These are phyloP conservation scores for Chaetogeoica ovagalla DNA, from an alignment of 2,888 invertebrate genomes.

Conservation along the genomic window DNA sequence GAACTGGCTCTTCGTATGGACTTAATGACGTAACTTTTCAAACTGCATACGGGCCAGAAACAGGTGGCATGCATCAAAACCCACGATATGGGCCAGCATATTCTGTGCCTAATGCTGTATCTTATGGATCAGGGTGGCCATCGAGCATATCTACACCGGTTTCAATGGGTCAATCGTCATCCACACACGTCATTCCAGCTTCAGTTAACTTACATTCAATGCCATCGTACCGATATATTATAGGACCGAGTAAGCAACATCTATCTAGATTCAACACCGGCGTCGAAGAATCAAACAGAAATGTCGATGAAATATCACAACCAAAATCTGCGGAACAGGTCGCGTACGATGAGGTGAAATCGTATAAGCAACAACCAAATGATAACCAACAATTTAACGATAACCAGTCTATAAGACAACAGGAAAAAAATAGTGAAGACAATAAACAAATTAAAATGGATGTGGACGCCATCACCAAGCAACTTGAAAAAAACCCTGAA, in stretches of 20 bases:
- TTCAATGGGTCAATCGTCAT: background rate
- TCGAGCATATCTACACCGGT: background rate
- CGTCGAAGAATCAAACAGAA: slow-evolving; percentile 11
- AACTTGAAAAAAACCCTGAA: slow-evolving; percentile 43
- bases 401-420: slow-evolving; percentile 8
- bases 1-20: background rate
- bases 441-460: slow-evolving; percentile 19
- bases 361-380: slow-evolving; percentile 22
- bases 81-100: background rate
- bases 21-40: background rate
- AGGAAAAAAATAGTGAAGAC: slow-evolving; percentile 4
- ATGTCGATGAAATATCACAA: background rate
- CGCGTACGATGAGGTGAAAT: background rate
- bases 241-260: background rate
- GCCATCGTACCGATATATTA: background rate
- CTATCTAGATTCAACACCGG: slow-evolving; percentile 9
- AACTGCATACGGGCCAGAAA: background rate
- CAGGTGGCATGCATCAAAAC: background rate
- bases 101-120: background rate
- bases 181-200: background rate
- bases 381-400: slow-evolving; percentile 22
- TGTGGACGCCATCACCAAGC: slow-evolving; percentile 29
- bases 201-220: background rate
- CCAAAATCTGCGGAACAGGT: slow-evolving; percentile 21
- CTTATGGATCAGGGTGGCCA: background rate